phyloP scores from a whole-genome alignment of 2,113 vertebrate genomes.

The Siphamia tubifer region DNA sequence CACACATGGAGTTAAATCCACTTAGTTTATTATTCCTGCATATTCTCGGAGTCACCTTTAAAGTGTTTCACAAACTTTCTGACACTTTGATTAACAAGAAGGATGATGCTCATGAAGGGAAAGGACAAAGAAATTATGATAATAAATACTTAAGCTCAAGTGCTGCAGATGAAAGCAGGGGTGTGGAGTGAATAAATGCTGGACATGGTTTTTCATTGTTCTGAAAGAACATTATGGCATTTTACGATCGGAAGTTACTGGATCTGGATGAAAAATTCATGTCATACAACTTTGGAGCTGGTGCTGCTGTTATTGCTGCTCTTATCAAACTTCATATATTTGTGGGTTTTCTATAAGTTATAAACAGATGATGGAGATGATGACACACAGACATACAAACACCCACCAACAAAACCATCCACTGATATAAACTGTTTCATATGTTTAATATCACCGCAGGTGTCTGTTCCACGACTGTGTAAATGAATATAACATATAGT shows the following conservation, averaged over 20 bases:
- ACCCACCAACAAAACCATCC: too few relatives aligned
- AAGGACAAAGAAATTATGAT: constrained; percentile 62
- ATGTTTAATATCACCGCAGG: too few relatives aligned
- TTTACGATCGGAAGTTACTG: background rate
- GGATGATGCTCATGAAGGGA: constrained; percentile 23
- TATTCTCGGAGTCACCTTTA: constrained; percentile 30
- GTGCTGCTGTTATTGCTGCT: too few relatives aligned
- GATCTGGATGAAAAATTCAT: too few relatives aligned
- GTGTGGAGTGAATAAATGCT: constrained; percentile 15
- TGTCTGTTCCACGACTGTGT: too few relatives aligned
- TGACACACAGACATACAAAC: too few relatives aligned
- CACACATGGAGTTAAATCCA: constrained; percentile 50
- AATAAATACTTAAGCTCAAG: constrained; percentile 23
- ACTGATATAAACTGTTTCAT: too few relatives aligned
- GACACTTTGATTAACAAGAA: constrained; percentile 43
- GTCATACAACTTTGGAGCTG: too few relatives aligned
- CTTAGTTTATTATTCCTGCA: constrained; percentile 17
- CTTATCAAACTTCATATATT: too few relatives aligned
- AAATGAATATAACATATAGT: too few relatives aligned
- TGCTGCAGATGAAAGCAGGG: constrained; percentile 4
- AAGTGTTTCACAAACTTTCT: constrained; percentile 53
- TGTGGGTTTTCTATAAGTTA: too few relatives aligned
- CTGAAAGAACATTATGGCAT: background rate
- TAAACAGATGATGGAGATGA: too few relatives aligned
- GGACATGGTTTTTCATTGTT: background rate